Conservation (phyloP, 2,888 invertebrate species). For the Temnothorax ravouxi region DNA sequence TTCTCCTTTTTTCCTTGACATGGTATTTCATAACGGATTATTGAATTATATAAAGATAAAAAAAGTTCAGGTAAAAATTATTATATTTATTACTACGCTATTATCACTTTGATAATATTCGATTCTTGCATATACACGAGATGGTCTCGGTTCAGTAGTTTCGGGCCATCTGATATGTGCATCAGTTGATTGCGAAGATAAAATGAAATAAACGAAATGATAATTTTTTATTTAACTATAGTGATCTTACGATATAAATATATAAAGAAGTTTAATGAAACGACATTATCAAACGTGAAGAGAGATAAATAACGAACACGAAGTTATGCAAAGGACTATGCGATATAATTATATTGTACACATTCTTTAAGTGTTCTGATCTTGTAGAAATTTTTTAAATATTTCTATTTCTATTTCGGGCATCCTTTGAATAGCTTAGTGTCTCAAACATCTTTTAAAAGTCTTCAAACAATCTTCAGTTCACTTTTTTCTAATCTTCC, state of each 20-base stretch:
- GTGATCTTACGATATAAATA: not conserved
- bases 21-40: not conserved
- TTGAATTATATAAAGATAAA: not conserved
- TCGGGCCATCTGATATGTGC: not conserved
- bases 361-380: not conserved
- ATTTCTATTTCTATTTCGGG: slow-evolving; percentile 3
- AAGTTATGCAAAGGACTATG: not conserved
- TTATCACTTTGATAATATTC: not conserved
- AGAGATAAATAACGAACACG: slow-evolving; percentile 9
- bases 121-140: not conserved
- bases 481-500: not conserved
- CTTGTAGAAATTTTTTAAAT: not conserved
- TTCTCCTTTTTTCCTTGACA: not conserved
- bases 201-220: slow-evolving; percentile 4
- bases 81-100: not conserved
- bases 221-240: slow-evolving; percentile 5
- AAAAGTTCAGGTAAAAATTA: slow-evolving; percentile 21
- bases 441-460: not conserved
- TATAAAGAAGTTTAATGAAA: slow-evolving; percentile 4
- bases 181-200: not conserved
- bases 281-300: not conserved
- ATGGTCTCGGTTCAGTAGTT: not conserved
- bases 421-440: not conserved
- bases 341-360: not conserved
- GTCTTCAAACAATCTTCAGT: not conserved